Conservation (phyloP, 2,888 invertebrate genomes). For the Ichneumoninae sp. region DNA sequence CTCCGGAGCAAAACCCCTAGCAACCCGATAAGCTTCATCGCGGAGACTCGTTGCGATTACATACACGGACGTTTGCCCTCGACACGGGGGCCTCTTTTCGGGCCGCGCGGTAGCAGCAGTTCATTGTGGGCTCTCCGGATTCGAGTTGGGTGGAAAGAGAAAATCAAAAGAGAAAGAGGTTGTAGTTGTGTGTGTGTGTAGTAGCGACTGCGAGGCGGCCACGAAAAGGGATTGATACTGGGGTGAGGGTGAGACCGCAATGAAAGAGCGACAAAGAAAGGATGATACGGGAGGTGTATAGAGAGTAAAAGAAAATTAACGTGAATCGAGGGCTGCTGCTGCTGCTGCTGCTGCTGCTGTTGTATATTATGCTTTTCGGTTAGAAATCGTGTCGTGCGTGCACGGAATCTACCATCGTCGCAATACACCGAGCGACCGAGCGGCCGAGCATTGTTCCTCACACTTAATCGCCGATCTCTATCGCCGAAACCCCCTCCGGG, state of each 20-base stretch:
- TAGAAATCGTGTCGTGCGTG: conserved; percentile 60
- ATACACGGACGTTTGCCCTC: conserved; percentile 71
- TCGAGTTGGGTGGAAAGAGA: conserved; percentile 66
- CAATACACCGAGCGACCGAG: conserved; percentile 25
- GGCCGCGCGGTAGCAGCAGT: conserved; percentile 63
- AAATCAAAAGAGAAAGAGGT: conserved; percentile 36
- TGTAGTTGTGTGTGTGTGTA: conserved; percentile 17
- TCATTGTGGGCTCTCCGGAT: conserved; percentile 74
- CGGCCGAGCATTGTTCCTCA: conserved; percentile 52
- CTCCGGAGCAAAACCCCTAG: background rate
- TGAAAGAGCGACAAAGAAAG: conserved; percentile 47
- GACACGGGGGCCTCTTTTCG: conserved; percentile 71
- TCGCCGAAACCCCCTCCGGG: conserved; percentile 44
- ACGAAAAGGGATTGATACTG: conserved; percentile 62
- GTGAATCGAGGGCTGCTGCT: conserved; percentile 36
- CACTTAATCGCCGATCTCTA: conserved; percentile 64
- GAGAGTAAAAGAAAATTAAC: conserved; percentile 34
- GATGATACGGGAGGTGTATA: conserved; percentile 23
- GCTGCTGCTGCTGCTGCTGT: conserved; percentile 35
- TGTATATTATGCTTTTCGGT: conserved; percentile 66
- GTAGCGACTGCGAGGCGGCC: conserved; percentile 23
- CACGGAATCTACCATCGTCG: conserved; percentile 51
- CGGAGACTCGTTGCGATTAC: background rate
- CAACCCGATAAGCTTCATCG: conserved; percentile 17
- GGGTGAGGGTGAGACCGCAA: conserved; percentile 50